Conservation (phyloP, 2,113 vertebrate genomes). For the Salvelinus namaycush region DNA sequence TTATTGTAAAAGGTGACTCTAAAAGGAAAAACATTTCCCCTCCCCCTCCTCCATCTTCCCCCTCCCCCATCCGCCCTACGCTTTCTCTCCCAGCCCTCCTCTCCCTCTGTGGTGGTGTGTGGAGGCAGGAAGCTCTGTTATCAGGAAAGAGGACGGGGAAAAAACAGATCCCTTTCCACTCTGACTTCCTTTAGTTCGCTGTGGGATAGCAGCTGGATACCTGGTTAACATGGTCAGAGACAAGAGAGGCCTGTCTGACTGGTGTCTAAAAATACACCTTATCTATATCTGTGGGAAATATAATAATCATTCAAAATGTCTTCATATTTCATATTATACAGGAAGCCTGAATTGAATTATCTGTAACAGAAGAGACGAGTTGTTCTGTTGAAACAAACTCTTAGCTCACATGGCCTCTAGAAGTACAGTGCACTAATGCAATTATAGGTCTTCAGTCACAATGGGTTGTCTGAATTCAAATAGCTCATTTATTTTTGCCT, state of each 20-base stretch:
- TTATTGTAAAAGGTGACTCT: not conserved
- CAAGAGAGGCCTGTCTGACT: constrained; percentile 13
- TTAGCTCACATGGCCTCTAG: too few species aligned
- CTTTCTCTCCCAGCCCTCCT: not conserved
- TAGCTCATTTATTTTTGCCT: not conserved
- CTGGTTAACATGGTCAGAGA: constrained; percentile 10
- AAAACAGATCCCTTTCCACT: not conserved
- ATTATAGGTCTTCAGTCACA: not conserved
- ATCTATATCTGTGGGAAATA: constrained; percentile 1
- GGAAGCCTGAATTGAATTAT: too few species aligned
- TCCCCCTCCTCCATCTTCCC: not conserved
- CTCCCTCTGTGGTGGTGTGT: not conserved
- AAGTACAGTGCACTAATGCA: too few species aligned
- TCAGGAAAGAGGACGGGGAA: not conserved
- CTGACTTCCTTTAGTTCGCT: constrained; percentile 32
- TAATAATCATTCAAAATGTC: not conserved
- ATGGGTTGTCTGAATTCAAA: not conserved
- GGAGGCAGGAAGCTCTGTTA: constrained; percentile 8
- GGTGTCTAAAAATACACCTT: constrained; percentile 8
- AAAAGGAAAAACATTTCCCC: not conserved
- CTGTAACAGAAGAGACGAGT: too few species aligned
- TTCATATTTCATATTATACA: not conserved
- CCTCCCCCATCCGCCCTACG: not conserved
- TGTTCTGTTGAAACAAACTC: too few species aligned
- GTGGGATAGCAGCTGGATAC: not conserved